phyloP scores from a whole-genome alignment of 2,113 vertebrate genomes.

The Melanotaenia duboulayi region DNA sequence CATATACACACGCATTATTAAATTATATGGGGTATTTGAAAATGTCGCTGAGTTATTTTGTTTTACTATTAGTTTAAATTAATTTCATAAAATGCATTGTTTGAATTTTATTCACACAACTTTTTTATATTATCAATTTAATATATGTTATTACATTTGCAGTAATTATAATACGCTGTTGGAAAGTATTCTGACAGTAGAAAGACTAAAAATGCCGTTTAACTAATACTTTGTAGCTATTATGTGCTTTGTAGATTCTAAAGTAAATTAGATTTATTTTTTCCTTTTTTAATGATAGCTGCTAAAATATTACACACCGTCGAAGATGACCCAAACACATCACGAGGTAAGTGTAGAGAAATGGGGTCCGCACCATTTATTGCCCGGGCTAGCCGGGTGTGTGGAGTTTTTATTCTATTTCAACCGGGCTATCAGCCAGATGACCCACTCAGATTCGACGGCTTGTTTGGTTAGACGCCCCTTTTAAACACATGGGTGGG shows the following conservation, averaged over 20 bases:
- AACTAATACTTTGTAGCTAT: not conserved
- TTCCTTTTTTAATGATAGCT: too few species aligned
- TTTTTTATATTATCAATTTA: not conserved
- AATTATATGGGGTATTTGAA: not conserved
- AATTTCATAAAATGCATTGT: not conserved
- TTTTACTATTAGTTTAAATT: not conserved
- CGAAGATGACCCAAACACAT: not conserved
- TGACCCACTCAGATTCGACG: too few species aligned
- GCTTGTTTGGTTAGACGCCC: too few species aligned
- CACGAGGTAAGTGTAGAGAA: not conserved
- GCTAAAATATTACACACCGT: not conserved
- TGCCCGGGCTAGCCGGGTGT: too few species aligned
- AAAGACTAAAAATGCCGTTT: not conserved
- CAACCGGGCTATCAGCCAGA: too few species aligned
- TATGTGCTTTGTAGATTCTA: too few species aligned
- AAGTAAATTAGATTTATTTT: too few species aligned
- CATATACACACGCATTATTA: fast-evolving
- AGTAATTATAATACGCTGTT: not conserved
- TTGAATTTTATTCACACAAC: not conserved
- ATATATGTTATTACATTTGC: not conserved
- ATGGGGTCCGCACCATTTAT: too few species aligned
- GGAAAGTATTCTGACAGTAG: not conserved
- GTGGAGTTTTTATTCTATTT: too few species aligned
- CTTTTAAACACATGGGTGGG: too few species aligned
- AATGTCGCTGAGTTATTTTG: not conserved